Evolutionary conservation across 2,888 invertebrate genomes (phyloP).

Genomic region (Priapulus caudatus): DNA sequence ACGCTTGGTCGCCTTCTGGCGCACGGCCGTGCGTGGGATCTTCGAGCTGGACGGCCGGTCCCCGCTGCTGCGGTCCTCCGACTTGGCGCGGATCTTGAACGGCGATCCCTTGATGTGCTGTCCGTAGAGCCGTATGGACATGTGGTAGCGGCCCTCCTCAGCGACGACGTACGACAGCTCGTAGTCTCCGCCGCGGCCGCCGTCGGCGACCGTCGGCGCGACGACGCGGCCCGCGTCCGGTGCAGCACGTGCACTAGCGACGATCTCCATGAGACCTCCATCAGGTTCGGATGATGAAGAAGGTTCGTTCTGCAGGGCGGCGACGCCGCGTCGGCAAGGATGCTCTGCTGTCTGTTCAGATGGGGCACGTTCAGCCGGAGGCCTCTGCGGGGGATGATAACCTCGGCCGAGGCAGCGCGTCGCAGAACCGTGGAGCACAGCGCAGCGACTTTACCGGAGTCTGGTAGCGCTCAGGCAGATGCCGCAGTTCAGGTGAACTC

Average conservation of each 20-base stretch:
- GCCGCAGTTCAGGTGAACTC: constrained; percentile 37
- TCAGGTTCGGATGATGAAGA: constrained; percentile 33
- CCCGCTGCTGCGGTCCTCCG: constrained; percentile 27
- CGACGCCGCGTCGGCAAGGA: constrained; percentile 42
- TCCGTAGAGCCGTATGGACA: constrained; percentile 38
- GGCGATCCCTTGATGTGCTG: constrained; percentile 41
- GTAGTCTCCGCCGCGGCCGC: constrained; percentile 39
- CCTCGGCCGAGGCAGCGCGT: no score
- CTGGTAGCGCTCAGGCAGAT: constrained; percentile 36
- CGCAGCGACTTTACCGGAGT: constrained; percentile 24
- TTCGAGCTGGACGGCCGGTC: constrained; percentile 30
- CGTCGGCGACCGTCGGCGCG: constrained; percentile 18
- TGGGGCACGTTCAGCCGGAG: constrained; percentile 36
- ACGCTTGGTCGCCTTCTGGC: constrained; percentile 37
- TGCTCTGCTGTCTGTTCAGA: constrained; percentile 43
- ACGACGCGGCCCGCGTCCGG: constrained; percentile 24
- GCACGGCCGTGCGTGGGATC: constrained; percentile 36
- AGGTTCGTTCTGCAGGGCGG: constrained; percentile 40
- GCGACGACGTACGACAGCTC: constrained; percentile 38
- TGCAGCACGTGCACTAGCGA: constrained; percentile 28
- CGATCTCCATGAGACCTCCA: constrained; percentile 18
- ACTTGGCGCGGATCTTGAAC: constrained; percentile 35
- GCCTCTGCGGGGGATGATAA: neutral
- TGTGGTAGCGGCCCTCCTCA: constrained; percentile 36
- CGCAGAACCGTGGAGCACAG: neutral